Percentiles rank a stretch among this genome's conserved stretches.
Conservation (phyloP, 2,888 invertebrate species). For the Drosophila aldrichi region DNA sequence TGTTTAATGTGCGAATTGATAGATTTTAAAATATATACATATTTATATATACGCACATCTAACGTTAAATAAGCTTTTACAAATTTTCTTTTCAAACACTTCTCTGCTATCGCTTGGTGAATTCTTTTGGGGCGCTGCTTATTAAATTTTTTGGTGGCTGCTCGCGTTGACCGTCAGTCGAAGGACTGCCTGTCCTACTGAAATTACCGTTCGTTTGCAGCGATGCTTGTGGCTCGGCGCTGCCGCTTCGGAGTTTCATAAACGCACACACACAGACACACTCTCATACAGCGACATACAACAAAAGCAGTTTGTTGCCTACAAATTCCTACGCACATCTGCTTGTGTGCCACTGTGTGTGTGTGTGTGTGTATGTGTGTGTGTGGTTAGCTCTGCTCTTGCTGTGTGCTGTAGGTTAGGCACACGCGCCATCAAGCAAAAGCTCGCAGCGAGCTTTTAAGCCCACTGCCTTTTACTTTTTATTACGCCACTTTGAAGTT, state of each 20-base stretch:
- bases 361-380: conserved; percentile 29
- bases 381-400: conserved; percentile 32
- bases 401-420: conserved; percentile 71
- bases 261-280: conserved; percentile 16
- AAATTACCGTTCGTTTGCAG: conserved; percentile 67
- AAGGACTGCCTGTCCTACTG: conserved; percentile 85
- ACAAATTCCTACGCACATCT: conserved; percentile 74
- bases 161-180: conserved; percentile 84
- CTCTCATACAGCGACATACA: not conserved
- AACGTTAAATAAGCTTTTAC: conserved; percentile 16
- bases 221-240: conserved; percentile 43
- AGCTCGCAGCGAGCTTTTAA: conserved; percentile 63
- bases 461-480: conserved; percentile 23
- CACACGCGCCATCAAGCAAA: conserved; percentile 60
- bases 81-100: conserved; percentile 25
- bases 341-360: conserved; percentile 13
- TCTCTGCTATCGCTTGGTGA: conserved; percentile 11
- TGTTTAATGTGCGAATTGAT: conserved; percentile 30
- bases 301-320: conserved; percentile 54
- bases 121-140: conserved; percentile 33
- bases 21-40: not conserved
- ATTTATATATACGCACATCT: conserved; percentile 4
- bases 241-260: conserved; percentile 61
- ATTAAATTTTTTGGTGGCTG: conserved; percentile 55
- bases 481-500: conserved; percentile 46